A percentile compares a stretch with the other conserved stretches of the same genome.
Conservation (phyloP, 2,797 vertebrate species). For the Pangasius macronema region DNA sequence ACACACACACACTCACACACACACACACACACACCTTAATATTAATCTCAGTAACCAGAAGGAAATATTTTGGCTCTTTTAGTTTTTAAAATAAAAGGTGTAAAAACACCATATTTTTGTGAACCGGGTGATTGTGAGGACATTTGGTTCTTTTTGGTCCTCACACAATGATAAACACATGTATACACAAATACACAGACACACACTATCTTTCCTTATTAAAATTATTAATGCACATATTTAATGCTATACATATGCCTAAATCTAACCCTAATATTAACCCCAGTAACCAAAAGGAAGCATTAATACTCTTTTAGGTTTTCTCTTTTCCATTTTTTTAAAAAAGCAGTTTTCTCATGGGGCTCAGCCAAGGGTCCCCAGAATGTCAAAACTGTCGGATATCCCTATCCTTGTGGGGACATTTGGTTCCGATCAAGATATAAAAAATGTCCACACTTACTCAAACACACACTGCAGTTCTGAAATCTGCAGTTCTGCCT, state of each 20-base stretch:
- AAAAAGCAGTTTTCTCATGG: background rate
- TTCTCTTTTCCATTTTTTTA: too few species aligned
- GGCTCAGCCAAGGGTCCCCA: background rate
- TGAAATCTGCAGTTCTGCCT: too few species aligned
- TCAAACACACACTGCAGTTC: background rate
- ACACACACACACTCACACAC: constrained; percentile 1
- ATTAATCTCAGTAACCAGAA: background rate
- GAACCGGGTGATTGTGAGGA: background rate
- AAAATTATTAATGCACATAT: background rate
- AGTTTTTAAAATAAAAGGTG: background rate
- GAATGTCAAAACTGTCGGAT: background rate
- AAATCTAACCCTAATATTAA: background rate
- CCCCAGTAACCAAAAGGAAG: background rate
- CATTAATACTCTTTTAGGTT: background rate
- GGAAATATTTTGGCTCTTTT: background rate
- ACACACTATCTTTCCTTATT: background rate
- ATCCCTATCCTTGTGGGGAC: background rate
- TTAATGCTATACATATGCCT: background rate
- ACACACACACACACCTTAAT: background rate
- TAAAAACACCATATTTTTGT: background rate
- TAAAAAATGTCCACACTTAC: background rate
- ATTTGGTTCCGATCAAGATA: background rate
- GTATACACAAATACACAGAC: background rate
- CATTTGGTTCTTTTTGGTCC: background rate
- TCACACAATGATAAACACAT: background rate